A percentile compares a stretch with the other conserved stretches of the same genome.
Conservation (phyloP, 2,888 invertebrate species). For the Flexamia atlantica region DNA sequence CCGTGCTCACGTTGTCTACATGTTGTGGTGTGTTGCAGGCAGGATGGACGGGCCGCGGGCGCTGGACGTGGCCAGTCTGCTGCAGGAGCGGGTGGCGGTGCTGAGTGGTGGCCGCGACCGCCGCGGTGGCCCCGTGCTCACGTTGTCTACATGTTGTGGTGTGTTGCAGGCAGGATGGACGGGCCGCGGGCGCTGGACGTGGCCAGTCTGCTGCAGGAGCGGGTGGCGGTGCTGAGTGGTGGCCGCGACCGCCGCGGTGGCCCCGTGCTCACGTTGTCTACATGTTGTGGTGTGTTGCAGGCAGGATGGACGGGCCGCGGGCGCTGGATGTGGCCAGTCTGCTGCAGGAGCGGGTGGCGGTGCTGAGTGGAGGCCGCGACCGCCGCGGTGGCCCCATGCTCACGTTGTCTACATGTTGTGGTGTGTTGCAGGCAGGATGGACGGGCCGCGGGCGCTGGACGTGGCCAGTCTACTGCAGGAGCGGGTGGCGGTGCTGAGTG, state of each 20-base stretch:
- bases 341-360: slow-evolving; percentile 96
- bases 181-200: slow-evolving; percentile 96
- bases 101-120: slow-evolving; percentile 97
- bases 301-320: too few species aligned
- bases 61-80: slow-evolving; percentile 94
- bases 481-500: too few species aligned
- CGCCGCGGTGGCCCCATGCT: slow-evolving; percentile 95
- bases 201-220: slow-evolving; percentile 95
- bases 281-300: too few species aligned
- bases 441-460: too few species aligned
- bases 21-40: slow-evolving; percentile 57
- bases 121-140: slow-evolving; percentile 94
- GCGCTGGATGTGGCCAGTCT: too few species aligned
- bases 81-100: slow-evolving; percentile 96
- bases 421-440: too few species aligned
- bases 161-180: slow-evolving; percentile 67
- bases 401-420: slow-evolving; percentile 84
- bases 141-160: slow-evolving; percentile 84
- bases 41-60: slow-evolving; percentile 85
- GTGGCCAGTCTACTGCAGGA: too few species aligned
- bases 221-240: slow-evolving; percentile 95
- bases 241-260: too few species aligned
- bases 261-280: too few species aligned
- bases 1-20: slow-evolving; percentile 74
- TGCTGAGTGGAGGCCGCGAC: slow-evolving; percentile 96